These are phyloP conservation scores for Drosophila repletoides DNA, from an alignment of 1,140 invertebrate species.

Conservation along the genomic window DNA sequence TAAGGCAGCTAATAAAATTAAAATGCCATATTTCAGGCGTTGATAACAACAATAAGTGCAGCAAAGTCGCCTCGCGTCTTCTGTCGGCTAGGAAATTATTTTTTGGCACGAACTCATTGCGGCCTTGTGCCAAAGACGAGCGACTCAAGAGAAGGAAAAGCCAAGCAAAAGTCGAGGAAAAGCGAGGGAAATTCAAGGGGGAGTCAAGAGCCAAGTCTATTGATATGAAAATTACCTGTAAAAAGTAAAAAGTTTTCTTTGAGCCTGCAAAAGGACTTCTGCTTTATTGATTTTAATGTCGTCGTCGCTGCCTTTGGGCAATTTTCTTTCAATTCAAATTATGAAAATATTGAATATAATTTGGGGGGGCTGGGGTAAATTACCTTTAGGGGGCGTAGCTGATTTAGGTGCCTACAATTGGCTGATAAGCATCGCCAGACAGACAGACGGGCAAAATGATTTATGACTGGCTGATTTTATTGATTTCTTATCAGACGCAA, in stretches of 20 bases:
- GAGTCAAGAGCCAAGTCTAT: constrained; percentile 35
- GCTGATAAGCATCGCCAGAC: constrained; percentile 63
- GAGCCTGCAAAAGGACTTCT: constrained; percentile 33
- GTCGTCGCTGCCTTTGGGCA: constrained; percentile 42
- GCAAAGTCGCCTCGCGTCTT: constrained; percentile 63
- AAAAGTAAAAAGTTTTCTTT: constrained; percentile 55
- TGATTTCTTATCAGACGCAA: constrained; percentile 64
- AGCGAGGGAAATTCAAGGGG: neutral
- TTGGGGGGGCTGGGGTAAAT: neutral
- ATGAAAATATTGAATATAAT: constrained; percentile 67
- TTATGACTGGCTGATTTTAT: constrained; percentile 58
- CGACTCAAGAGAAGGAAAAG: neutral
- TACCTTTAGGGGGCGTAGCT: no score
- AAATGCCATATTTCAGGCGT: constrained; percentile 80
- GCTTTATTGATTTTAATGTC: constrained; percentile 70
- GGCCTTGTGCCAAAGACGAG: constrained; percentile 58
- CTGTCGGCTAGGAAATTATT: constrained; percentile 74
- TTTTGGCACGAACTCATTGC: constrained; percentile 74
- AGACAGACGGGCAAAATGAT: constrained; percentile 57
- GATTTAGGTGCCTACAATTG: constrained; percentile 10
- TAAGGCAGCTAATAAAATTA: constrained; percentile 80
- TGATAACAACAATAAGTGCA: constrained; percentile 81
- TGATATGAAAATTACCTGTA: constrained; percentile 76
- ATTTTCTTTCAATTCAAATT: constrained; percentile 63
- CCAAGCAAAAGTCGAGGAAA: neutral